phyloP scores from a whole-genome alignment of 2,113 vertebrate species.

The Siphamia tubifer region DNA sequence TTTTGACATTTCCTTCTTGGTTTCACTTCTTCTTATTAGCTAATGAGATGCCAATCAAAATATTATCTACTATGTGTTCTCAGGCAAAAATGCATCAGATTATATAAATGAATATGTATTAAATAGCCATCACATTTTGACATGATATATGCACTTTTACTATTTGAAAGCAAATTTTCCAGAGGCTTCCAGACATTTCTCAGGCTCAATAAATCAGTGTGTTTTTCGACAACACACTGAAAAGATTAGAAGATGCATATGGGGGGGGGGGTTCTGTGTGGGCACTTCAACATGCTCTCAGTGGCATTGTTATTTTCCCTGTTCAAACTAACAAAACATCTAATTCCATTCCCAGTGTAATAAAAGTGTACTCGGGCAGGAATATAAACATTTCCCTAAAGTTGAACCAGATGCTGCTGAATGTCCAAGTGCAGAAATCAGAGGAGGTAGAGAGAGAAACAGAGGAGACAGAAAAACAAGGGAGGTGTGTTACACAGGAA shows the following conservation, averaged over 20 bases:
- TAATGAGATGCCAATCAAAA: too few species aligned
- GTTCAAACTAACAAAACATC: slow-evolving; percentile 84
- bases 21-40: too few species aligned
- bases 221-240: not conserved
- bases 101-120: too few species aligned
- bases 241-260: not conserved
- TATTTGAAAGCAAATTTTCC: too few species aligned
- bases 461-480: slow-evolving; percentile 68
- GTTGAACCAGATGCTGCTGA: slow-evolving; percentile 74
- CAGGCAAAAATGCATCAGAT: too few species aligned
- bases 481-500: slow-evolving; percentile 68
- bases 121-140: too few species aligned
- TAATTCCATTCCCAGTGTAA: slow-evolving; percentile 77
- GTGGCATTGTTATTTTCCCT: slow-evolving; percentile 66
- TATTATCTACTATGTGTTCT: too few species aligned
- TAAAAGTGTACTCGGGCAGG: slow-evolving; percentile 73
- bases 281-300: slow-evolving; percentile 47
- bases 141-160: too few species aligned
- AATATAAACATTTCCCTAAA: slow-evolving; percentile 78
- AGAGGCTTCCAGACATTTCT: too few species aligned
- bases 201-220: not conserved
- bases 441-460: slow-evolving; percentile 23
- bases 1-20: too few species aligned
- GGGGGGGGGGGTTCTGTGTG: slow-evolving; percentile 1
- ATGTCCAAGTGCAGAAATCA: slow-evolving; percentile 50